Base-by-base conservation (phyloP, 1,140 invertebrate species). In the Scaptomyza montana region DNA sequence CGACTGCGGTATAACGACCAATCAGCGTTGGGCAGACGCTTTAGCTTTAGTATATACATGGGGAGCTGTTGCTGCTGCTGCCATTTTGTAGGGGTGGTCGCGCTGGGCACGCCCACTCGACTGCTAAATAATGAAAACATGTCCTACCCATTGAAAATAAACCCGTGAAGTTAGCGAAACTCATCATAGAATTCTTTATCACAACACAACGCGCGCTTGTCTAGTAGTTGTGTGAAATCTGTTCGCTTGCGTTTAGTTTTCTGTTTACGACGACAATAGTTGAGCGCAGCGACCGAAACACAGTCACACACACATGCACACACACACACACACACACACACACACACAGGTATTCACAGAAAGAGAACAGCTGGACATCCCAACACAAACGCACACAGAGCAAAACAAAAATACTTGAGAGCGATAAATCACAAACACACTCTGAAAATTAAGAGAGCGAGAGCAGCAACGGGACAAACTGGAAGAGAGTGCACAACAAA, bases 111-210 rank as follows among this genome's bases (percentile, higher is more conserved):
- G 90, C 90, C 90, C 74, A 56, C 79, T 12, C 5, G 13, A 55
- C 77, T 90, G 77, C 79, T 91, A 66, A 91, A 91, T 91, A 90
- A 91, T 91, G 85, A 85, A 91, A 91, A 87, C 76, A 77, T 91
- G 89, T 91, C 90, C 89, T 86, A 80, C 85, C 85, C 89, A 87
- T 87, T 87, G 84, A 90, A 91, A 91, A 90, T 91, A 91, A 90
- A 91, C 76, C 90, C 85, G 39, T 78, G 89, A 89, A 91, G 89
- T 87, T 91, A 91, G 89, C 86, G 79, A 91, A 91, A 91, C 89
- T 91, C 89, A 91, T 91, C 89, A 91, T 91, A 91, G 89, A 91
- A 91, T 91, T 91, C 89, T 91, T 91, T 90, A 91, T 91, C 89
- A 91, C 90, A 91, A 89, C 84, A 80, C 79, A 78, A 87, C 82